phyloP scores from a whole-genome alignment of 2,888 invertebrate species.

The Chydorus sphaericus region DNA sequence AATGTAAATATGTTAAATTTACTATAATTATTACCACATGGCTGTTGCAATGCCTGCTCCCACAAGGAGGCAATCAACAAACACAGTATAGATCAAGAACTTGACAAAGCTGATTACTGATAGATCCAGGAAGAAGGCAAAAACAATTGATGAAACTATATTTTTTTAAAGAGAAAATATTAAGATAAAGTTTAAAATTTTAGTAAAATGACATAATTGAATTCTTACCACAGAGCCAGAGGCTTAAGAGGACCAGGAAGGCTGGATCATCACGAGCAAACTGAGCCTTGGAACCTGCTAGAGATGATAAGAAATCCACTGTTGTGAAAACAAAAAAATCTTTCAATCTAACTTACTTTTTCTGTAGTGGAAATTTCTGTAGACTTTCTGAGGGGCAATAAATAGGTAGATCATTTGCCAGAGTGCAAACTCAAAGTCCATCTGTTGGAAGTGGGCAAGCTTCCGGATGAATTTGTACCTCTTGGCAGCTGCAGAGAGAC shows the following conservation, averaged over 20 bases:
- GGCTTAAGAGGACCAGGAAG: constrained; percentile 77
- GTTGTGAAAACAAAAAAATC: not conserved
- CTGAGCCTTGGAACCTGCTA: constrained; percentile 86
- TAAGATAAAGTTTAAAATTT: constrained; percentile 9
- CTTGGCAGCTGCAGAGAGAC: constrained; percentile 72
- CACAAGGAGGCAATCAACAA: constrained; percentile 83
- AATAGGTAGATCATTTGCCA: constrained; percentile 98
- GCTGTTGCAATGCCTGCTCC: constrained; percentile 74
- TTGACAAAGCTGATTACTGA: constrained; percentile 52
- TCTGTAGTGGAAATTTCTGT: constrained; percentile 90
- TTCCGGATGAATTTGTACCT: constrained; percentile 72
- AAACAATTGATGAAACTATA: constrained; percentile 78
- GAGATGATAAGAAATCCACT: not conserved
- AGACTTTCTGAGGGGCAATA: constrained; percentile 87
- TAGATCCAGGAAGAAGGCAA: constrained; percentile 62
- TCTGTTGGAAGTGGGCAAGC: constrained; percentile 80
- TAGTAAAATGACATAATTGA: constrained; percentile 3
- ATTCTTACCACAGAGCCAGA: constrained; percentile 62
- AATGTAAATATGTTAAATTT: not conserved
- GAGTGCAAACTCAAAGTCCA: constrained; percentile 99
- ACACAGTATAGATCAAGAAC: constrained; percentile 79
- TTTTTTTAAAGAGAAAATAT: constrained; percentile 23
- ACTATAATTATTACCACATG: constrained; percentile 71
- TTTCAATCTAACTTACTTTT: constrained; percentile 61
- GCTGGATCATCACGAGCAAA: constrained; percentile 99